phyloP scores from a whole-genome alignment of 2,888 invertebrate genomes.

The Siphlonurus alternatus region DNA sequence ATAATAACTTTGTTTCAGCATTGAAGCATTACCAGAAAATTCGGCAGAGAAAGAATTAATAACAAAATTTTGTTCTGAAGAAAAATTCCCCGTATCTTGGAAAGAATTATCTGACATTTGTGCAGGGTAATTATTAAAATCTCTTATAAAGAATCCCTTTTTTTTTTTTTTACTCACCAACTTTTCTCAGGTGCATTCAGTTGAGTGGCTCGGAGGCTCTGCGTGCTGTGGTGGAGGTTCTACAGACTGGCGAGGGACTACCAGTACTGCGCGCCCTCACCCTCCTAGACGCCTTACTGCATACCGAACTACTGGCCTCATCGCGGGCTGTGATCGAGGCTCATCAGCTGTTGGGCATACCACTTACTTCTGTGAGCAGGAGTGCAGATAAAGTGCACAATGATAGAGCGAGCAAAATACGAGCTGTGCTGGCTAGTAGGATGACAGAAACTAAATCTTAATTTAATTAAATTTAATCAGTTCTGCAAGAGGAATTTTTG shows the following conservation, averaged over 20 bases:
- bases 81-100: conserved; percentile 9
- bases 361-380: neutral
- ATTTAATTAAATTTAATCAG: too few species aligned
- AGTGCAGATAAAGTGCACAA: neutral
- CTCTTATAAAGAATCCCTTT: neutral
- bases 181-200: conserved; percentile 9
- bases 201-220: conserved; percentile 9
- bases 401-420: neutral
- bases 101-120: conserved; percentile 7
- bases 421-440: neutral
- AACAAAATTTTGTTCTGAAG: conserved; percentile 10
- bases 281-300: conserved; percentile 14
- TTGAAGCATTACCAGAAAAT: neutral
- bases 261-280: conserved; percentile 9
- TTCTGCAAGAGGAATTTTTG: neutral
- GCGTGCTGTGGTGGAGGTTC: conserved; percentile 7
- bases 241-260: neutral
- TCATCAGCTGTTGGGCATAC: neutral
- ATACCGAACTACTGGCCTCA: conserved; percentile 10
- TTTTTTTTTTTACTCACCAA: neutral
- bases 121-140: conserved; percentile 6
- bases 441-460: too few species aligned
- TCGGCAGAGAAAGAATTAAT: conserved; percentile 9
- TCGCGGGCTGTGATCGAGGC: conserved; percentile 2
- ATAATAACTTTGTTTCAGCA: too few species aligned